phyloP scores from a whole-genome alignment of 1,140 invertebrate species.

The Ganaspis sp. region DNA sequence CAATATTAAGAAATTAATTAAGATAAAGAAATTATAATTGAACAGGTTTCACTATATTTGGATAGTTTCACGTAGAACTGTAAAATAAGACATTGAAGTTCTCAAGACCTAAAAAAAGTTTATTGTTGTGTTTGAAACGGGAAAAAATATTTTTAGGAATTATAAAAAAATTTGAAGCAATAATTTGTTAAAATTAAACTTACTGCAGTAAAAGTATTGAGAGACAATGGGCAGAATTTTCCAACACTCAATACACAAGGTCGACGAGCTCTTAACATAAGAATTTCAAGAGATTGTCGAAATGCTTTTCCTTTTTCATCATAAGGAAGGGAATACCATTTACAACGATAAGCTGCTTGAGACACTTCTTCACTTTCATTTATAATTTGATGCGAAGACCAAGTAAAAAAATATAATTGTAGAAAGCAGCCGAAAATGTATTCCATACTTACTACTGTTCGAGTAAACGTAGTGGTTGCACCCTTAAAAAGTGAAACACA shows the following conservation, averaged over 20 bases:
- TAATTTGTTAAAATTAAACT: too few relatives aligned
- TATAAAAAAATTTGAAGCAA: too few relatives aligned
- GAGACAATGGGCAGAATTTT: slow-evolving; percentile 54
- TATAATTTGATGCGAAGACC: slow-evolving; percentile 56
- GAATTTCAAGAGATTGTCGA: slow-evolving; percentile 40
- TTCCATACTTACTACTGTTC: slow-evolving; percentile 41
- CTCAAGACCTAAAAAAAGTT: too few relatives aligned
- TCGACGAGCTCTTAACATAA: slow-evolving; percentile 44
- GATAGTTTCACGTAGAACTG: too few relatives aligned
- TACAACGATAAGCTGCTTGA: slow-evolving; percentile 48
- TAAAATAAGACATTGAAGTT: too few relatives aligned
- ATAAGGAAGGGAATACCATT: slow-evolving; percentile 48
- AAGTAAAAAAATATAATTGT: slow-evolving; percentile 53
- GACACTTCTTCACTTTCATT: slow-evolving; percentile 49
- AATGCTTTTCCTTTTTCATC: slow-evolving; percentile 45
- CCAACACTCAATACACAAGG: slow-evolving; percentile 55
- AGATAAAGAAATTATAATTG: too few relatives aligned
- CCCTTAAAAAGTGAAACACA: too few relatives aligned
- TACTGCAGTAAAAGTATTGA: slow-evolving; percentile 53
- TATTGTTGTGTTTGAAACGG: too few relatives aligned
- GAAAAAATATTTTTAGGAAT: too few relatives aligned
- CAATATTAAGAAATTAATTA: too few relatives aligned
- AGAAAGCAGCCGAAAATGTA: slow-evolving; percentile 43
- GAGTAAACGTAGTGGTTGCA: slow-evolving; percentile 34
- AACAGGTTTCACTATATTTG: too few relatives aligned